Base-by-base conservation (phyloP, 2,888 invertebrate species). In the Drosophila melanocephala region DNA sequence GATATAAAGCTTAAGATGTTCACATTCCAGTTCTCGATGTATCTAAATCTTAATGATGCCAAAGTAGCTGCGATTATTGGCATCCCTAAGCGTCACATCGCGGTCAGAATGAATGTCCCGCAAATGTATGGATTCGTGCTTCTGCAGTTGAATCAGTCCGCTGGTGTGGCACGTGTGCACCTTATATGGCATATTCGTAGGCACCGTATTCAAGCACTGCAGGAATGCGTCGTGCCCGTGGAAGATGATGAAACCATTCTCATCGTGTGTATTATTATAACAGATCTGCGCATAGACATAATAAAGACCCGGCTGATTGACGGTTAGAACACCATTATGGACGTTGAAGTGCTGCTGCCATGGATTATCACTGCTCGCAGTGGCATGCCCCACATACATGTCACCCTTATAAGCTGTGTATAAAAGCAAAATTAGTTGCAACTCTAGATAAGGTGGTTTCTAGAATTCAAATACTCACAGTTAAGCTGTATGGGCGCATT, bases 271-370 rank as follows among this genome's bases (percentile, higher is more conserved):
- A 89, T 97, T 97, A 72, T 96, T 94, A 92, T 97, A 97, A 93
- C 96, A 97, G 74, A 97, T 96, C 95, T 97, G 94, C 0, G 96
- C 96, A 90, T 97, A 97, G 56, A 97, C 95, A 65, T 96, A 95
- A 92, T 97, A 97, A 26, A 97, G 94, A 35, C 97, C 97, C 0
- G 95, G 93, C 80, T 96, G 96, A 79, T 95, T 95, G 0, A 97
- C 95, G 16, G 95, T 95, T 0, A 97, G 93, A 60, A 95, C 94
- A 0, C 97, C 97, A 72, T 95, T 95, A 51, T 95, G 92, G 1
- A 96, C 94, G 53, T 94, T 94, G 68, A 96, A 96, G 75, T 95
- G 94, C 28, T 95, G 94, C 62, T 95, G 95, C 94, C 95, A 95
- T 0, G 95, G 95, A 2, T 95, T 94, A 64, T 95, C 94, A 30